A percentile compares a stretch with the other conserved stretches of the same genome.
Evolutionary conservation across 1,140 invertebrate species (phyloP).

Genomic region (Polypedilum pembai): DNA sequence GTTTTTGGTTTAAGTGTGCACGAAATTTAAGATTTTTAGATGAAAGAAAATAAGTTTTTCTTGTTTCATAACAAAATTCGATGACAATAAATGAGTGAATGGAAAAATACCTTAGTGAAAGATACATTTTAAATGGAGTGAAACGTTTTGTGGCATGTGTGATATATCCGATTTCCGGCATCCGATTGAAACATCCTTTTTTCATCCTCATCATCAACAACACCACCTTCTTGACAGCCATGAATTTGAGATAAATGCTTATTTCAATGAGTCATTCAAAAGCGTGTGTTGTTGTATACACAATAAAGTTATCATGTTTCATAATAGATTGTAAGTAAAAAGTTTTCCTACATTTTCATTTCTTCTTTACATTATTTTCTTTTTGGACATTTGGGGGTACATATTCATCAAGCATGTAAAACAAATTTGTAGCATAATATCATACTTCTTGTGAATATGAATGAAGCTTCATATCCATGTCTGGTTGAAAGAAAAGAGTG

Average conservation of each 20-base stretch:
- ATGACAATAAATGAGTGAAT: not conserved
- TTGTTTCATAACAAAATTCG: not conserved
- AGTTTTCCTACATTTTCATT: not conserved
- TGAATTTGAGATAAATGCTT: not conserved
- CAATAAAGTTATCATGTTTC: slow-evolving; percentile 14
- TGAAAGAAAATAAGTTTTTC: not conserved
- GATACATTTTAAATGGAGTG: not conserved
- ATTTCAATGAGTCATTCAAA: slow-evolving; percentile 20
- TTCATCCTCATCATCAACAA: not conserved
- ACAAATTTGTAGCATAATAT: not conserved
- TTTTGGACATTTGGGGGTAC: not conserved
- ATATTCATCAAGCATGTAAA: not conserved
- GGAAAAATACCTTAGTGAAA: not conserved
- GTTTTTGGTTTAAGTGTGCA: not conserved
- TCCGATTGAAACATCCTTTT: slow-evolving; percentile 25
- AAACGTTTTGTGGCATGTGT: not conserved
- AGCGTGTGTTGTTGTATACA: not conserved
- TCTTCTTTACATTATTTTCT: not conserved
- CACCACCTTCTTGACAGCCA: not conserved
- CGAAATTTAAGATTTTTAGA: not conserved
- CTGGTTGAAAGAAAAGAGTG: not conserved
- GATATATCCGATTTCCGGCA: slow-evolving; percentile 23
- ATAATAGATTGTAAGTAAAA: not conserved
- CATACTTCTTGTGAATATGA: slow-evolving; percentile 9
- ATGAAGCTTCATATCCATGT: not conserved